These are phyloP conservation scores for Atethmia centrago DNA, from an alignment of 2,888 invertebrate species.

Conservation along the genomic window DNA sequence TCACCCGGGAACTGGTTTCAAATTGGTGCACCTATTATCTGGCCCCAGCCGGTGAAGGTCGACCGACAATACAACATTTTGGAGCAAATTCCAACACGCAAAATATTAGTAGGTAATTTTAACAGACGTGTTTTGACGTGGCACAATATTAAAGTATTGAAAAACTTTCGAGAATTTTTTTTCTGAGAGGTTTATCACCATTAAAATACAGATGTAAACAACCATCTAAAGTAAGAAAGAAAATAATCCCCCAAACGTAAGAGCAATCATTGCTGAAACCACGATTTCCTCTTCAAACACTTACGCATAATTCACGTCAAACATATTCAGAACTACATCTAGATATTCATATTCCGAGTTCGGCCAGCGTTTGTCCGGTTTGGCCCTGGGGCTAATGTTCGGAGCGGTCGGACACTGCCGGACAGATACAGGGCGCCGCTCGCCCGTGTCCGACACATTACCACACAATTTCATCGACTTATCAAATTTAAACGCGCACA, in stretches of 20 bases:
- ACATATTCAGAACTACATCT: slow-evolving; percentile 50
- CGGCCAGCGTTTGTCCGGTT: slow-evolving; percentile 43
- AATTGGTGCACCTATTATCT: slow-evolving; percentile 90
- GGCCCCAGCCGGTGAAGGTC: slow-evolving; percentile 86
- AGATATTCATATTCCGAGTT: slow-evolving; percentile 56
- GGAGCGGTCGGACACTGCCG: slow-evolving; percentile 67
- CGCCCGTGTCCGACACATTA: slow-evolving; percentile 83
- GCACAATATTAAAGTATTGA: slow-evolving; percentile 37
- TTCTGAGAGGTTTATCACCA: too few species aligned
- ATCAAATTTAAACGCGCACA: slow-evolving; percentile 78
- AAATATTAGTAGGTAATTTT: slow-evolving; percentile 82
- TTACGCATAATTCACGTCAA: slow-evolving; percentile 52
- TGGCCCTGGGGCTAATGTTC: slow-evolving; percentile 71
- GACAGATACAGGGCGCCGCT: slow-evolving; percentile 73
- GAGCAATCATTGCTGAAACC: background rate
- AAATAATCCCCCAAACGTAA: background rate
- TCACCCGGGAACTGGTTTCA: slow-evolving; percentile 85
- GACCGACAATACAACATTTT: slow-evolving; percentile 84
- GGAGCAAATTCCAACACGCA: slow-evolving; percentile 89
- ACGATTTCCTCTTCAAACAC: slow-evolving; percentile 18
- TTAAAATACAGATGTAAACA: background rate
- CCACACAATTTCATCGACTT: slow-evolving; percentile 85
- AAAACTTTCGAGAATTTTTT: slow-evolving; percentile 25
- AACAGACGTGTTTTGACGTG: slow-evolving; percentile 67
- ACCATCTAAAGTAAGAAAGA: background rate